A percentile compares a stretch with the other conserved stretches of the same genome.
Conservation (phyloP, 2,113 vertebrate species). For the Lagenorhynchus albirostris region DNA sequence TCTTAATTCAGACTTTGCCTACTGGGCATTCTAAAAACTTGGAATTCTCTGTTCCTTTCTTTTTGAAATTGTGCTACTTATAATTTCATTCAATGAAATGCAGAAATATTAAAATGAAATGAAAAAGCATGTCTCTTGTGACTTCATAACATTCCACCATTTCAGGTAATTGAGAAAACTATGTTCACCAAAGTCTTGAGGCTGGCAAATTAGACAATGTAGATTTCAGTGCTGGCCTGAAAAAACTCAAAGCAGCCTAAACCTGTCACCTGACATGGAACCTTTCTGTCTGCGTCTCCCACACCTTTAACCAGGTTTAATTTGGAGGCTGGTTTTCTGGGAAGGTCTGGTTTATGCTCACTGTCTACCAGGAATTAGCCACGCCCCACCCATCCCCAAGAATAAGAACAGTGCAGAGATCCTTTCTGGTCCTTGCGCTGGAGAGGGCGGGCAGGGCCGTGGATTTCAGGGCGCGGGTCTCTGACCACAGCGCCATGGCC, state of each 20-base stretch:
- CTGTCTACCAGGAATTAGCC: neutral
- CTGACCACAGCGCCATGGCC: neutral
- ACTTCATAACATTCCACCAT: neutral
- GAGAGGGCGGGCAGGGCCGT: too few relatives aligned
- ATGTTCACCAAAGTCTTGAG: fast-evolving
- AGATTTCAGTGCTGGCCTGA: fast-evolving
- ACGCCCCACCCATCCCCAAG: fast-evolving
- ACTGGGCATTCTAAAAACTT: neutral
- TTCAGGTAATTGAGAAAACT: neutral
- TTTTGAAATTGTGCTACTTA: neutral
- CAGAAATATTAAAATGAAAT: neutral
- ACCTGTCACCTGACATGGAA: fast-evolving
- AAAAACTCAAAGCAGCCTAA: neutral
- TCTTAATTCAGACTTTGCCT: neutral
- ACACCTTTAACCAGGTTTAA: neutral
- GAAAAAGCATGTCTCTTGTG: neutral
- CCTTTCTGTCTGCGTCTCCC: neutral
- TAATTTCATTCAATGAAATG: neutral
- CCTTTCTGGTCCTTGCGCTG: fast-evolving
- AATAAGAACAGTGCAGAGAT: too few relatives aligned
- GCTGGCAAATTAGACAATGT: too few relatives aligned
- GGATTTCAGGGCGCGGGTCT: fast-evolving
- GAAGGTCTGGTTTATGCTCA: neutral
- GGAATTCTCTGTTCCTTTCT: neutral
- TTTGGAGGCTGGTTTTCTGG: neutral